A percentile compares a stretch with the other conserved stretches of the same genome.
Evolutionary conservation across 2,113 vertebrate species (phyloP).

Genomic region (Apaloderma vittatum): DNA sequence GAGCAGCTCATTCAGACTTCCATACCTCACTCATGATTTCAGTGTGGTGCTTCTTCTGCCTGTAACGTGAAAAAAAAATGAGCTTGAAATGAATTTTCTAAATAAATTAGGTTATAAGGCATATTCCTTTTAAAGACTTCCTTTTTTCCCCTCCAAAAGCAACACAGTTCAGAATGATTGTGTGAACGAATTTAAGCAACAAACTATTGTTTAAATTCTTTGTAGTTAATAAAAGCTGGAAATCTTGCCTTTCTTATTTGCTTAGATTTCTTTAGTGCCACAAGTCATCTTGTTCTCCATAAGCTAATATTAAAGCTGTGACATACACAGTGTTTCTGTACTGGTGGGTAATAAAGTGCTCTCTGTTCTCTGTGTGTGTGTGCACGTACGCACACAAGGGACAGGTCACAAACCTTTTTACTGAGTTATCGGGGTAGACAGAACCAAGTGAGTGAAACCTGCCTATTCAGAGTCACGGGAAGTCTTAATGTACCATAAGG

Average conservation of each 20-base stretch:
- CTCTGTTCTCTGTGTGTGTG: background rate
- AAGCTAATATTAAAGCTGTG: background rate
- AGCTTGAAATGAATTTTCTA: constrained; percentile 55
- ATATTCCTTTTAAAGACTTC: constrained; percentile 1
- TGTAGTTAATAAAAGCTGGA: background rate
- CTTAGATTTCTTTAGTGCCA: background rate
- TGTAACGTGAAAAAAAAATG: background rate
- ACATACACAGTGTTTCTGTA: background rate
- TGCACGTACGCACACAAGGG: background rate
- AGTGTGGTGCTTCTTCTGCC: constrained; percentile 40
- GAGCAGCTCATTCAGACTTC: constrained; percentile 35
- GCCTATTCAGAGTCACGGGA: background rate
- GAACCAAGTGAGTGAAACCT: background rate
- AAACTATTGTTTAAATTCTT: background rate
- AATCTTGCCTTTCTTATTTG: background rate
- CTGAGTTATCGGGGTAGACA: background rate
- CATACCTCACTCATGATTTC: constrained; percentile 29
- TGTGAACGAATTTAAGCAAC: background rate
- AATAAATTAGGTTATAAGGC: background rate
- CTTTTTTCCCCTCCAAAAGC: background rate
- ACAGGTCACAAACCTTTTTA: background rate
- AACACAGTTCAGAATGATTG: background rate
- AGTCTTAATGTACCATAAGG: background rate
- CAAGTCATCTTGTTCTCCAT: background rate
- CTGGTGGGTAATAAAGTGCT: background rate